Base-by-base conservation (phyloP, 2,888 invertebrate genomes). In the Atrina japonica region DNA sequence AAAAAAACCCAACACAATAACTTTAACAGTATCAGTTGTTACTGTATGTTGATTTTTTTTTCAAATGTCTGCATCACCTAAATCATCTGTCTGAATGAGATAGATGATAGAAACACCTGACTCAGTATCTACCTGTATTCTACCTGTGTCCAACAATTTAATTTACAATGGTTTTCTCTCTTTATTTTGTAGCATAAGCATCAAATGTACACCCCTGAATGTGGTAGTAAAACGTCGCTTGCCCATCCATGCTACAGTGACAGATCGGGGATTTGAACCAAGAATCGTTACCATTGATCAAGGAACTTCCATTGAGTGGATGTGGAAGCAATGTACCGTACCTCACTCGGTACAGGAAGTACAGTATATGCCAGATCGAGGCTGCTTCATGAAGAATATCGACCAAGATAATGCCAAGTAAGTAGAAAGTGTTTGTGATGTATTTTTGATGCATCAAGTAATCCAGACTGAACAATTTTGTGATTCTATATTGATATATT, bases 251-350 rank as follows among this genome's bases (percentile, higher is more conserved):
- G 84, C 86, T 0, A 85, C 83, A 25, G 77, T 91, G 5, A 84
- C 85, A 5, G 90, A 91, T 63, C 79, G 85, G 11, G 90, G 90
- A 1, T 91, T 91, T 77, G 66, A 74, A n/a, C 89, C 90, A 16
- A 77, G 83, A n/a, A 77, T 87, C n/a, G 84, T 91, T 52, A 80
- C 85, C 58, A 77, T 91, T 30, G 90, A 90, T 66, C 88, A 89
- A 76, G 90, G 89, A 9, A 88, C 87, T 69, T 69, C 86, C 9
- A 79, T 91, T 14, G 83, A 84, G 63, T 91, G 90, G 90, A 73
- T 76, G 18, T 91, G 91, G 91, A 82, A 83, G 45, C 77, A 84
- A 23, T 88, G 89, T 65, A 70, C 74, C 0, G 80, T 79, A 21
- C 88, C 88, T 2, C 86, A 87, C 70, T 81, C 85, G 9, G 79